A percentile compares a stretch with the other conserved stretches of the same genome.
phyloP scores from a whole-genome alignment of 2,113 vertebrate genomes.

The Syrmaticus mikado region DNA sequence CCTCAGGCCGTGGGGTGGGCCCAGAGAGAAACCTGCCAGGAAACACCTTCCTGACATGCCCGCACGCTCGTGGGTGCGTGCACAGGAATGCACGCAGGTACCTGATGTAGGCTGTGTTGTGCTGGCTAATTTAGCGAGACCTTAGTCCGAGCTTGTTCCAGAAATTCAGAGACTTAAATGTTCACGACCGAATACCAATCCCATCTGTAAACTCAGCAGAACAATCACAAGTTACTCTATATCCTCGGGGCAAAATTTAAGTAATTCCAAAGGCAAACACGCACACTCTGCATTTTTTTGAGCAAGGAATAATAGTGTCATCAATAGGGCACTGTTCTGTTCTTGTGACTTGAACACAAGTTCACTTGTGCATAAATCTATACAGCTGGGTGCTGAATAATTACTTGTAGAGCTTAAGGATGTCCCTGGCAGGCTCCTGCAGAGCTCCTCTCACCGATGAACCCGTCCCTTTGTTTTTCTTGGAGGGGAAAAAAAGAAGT shows the following conservation, averaged over 20 bases:
- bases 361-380: background rate
- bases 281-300: background rate
- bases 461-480: background rate
- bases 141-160: background rate
- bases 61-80: fast-evolving
- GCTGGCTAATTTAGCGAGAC: background rate
- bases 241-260: background rate
- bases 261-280: background rate
- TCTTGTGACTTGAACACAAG: background rate
- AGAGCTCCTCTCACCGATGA: background rate
- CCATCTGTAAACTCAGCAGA: background rate
- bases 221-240: background rate
- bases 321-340: background rate
- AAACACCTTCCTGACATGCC: background rate
- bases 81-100: background rate
- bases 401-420: background rate
- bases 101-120: background rate
- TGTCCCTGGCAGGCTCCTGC: background rate
- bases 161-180: background rate
- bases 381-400: background rate
- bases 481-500: background rate
- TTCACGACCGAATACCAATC: background rate
- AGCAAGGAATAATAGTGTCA: background rate
- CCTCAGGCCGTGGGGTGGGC: background rate
- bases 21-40: background rate